Base-by-base conservation (phyloP, 1,140 invertebrate species). In the Choristoneura fumiferana region DNA sequence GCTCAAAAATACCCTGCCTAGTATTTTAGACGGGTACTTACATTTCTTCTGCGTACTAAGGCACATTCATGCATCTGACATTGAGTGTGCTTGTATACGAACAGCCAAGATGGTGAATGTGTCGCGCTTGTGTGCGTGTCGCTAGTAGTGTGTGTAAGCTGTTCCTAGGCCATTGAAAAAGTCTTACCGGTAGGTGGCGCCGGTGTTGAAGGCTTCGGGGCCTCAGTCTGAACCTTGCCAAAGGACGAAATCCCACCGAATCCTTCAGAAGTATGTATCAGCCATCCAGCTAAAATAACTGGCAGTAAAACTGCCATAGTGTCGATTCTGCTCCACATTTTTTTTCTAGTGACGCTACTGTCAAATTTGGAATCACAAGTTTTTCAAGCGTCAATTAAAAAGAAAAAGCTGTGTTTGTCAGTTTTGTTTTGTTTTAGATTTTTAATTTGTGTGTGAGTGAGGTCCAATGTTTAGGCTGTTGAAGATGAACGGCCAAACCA, bases 331-430 rank as follows among this genome's bases (percentile, higher is more conserved):
- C 40, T n/a, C 43, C 43, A 29, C 43, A 49, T 49, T 45, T 45
- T 49, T 49, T 49, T 1, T 40, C 9, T 43, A 17, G 5, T 43
- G 14, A 49, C n/a, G 43, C 43, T 49, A 49, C 43, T 49, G 43
- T 49, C 43, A 49, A 49, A 49, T 49, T 49, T 49, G 43, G 43
- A 49, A 49, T 49, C 43, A 49, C 43, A 49, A 49, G 43, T 49
- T 49, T n/a, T 49, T 49, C 9, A 49, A 49, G 43, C 43, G 29
- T 49, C 43, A 49, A 49, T 49, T 49, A 49, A 49, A 49, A 49
- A 45, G 40, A 49, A 29, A 29, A 49, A 49, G 43, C 43, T 17
- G 43, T 49, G 43, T 49, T 49, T 45, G 40, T 49, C 43, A 29
- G 18, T 49, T 29, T 49, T 49, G 18, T 49, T 49, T 15, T 14